Evolutionary conservation across 2,888 invertebrate genomes (phyloP).

Genomic region (Galerucella pusilla): DNA sequence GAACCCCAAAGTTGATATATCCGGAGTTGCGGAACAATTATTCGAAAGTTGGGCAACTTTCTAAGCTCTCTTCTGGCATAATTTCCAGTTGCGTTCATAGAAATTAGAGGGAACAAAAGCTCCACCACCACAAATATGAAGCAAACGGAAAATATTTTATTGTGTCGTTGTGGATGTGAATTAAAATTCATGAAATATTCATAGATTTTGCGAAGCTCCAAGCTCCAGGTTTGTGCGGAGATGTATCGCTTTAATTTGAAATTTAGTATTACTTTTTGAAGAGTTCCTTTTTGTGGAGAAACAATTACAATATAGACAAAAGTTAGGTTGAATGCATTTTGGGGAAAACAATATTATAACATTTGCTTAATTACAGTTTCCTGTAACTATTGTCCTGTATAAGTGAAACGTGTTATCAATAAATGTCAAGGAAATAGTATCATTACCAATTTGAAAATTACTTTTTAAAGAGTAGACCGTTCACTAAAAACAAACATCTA

Average conservation of each 20-base stretch:
- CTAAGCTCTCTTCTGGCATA: conserved; percentile 34
- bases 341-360: too few species aligned
- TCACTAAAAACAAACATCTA: too few species aligned
- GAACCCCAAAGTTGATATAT: conserved; percentile 35
- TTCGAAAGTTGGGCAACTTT: conserved; percentile 33
- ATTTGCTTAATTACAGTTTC: too few species aligned
- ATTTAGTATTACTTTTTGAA: not conserved
- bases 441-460: too few species aligned
- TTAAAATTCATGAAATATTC: conserved; percentile 35
- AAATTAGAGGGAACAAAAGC: conserved; percentile 34
- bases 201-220: not conserved
- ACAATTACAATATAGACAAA: too few species aligned
- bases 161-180: conserved; percentile 18
- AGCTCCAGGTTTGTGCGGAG: not conserved
- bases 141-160: conserved; percentile 35
- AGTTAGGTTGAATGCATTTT: too few species aligned
- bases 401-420: too few species aligned
- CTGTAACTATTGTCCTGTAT: too few species aligned
- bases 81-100: conserved; percentile 30
- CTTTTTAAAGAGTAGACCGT: too few species aligned
- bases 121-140: conserved; percentile 30
- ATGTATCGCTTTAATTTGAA: conserved; percentile 2
- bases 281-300: not conserved
- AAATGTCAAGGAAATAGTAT: too few species aligned
- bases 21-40: conserved; percentile 33